phyloP scores from a whole-genome alignment of 1,140 invertebrate species.

The Parasteatoda tepidariorum region DNA sequence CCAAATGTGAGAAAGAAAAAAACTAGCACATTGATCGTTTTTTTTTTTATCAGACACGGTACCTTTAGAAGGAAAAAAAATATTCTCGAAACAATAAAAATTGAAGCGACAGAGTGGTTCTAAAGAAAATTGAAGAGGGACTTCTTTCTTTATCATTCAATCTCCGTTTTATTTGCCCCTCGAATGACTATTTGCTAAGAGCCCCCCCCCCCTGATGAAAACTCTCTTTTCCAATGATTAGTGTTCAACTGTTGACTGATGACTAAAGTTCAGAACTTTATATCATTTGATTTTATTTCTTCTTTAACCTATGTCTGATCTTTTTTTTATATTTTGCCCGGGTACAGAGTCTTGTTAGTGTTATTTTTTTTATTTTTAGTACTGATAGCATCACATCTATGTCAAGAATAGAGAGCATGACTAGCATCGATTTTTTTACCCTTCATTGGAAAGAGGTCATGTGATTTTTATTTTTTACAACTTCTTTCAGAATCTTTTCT shows the following conservation, averaged over 20 bases:
- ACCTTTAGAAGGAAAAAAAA: not conserved
- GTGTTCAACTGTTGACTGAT: conserved; percentile 44
- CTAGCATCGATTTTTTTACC: not conserved
- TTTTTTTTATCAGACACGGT: not conserved
- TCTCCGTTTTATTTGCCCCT: conserved; percentile 52
- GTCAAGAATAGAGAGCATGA: conserved; percentile 30
- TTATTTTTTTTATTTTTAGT: not conserved
- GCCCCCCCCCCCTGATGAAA: conserved; percentile 43
- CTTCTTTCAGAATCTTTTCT: not conserved
- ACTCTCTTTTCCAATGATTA: conserved; percentile 44
- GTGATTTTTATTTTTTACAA: not conserved
- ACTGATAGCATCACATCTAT: conserved; percentile 30
- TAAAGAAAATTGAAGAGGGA: conserved; percentile 47
- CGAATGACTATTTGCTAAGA: conserved; percentile 49
- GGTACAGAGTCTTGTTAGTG: not conserved
- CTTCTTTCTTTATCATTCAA: conserved; percentile 37
- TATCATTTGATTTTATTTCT: conserved; percentile 29
- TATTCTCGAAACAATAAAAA: conserved; percentile 6
- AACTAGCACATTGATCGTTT: conserved; percentile 1
- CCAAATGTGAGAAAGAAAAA: not conserved
- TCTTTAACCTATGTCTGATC: not conserved
- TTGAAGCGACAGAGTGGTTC: not conserved
- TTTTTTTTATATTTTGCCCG: conserved; percentile 3
- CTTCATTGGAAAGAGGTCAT: not conserved
- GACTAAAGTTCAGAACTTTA: conserved; percentile 16